Evolutionary conservation across 2,888 invertebrate genomes (phyloP).

Genomic region (Noctua comes): DNA sequence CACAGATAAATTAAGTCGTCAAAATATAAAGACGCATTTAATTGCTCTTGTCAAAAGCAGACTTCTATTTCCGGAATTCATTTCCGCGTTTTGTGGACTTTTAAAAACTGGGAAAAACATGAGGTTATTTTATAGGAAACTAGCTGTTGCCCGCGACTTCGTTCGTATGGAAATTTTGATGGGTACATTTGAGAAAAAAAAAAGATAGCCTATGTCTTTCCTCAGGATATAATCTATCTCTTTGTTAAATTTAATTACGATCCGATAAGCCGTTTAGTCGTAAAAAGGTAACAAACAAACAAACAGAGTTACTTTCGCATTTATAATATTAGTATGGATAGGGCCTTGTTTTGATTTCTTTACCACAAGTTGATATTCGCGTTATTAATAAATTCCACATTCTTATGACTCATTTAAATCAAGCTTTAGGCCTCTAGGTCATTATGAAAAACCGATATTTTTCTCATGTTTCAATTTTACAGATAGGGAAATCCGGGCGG

Average conservation of each 20-base stretch:
- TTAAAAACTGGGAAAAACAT: not conserved
- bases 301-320: not conserved
- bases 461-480: not conserved
- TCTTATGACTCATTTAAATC: constrained; percentile 17
- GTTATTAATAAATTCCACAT: constrained; percentile 3
- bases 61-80: not conserved
- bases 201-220: not conserved
- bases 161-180: too few species aligned
- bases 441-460: not conserved
- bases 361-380: not conserved
- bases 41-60: not conserved
- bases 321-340: not conserved
- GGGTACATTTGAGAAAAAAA: not conserved
- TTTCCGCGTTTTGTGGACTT: not conserved
- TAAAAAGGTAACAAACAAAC: not conserved
- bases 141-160: too few species aligned
- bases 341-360: not conserved
- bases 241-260: not conserved
- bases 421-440: not conserved
- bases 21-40: not conserved
- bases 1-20: not conserved
- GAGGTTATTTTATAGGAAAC: not conserved
- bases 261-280: not conserved
- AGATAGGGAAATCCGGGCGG: not conserved
- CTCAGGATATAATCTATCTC: not conserved